Conservation (phyloP, 2,113 vertebrate species). For the Sminthopsis crassicaudata region DNA sequence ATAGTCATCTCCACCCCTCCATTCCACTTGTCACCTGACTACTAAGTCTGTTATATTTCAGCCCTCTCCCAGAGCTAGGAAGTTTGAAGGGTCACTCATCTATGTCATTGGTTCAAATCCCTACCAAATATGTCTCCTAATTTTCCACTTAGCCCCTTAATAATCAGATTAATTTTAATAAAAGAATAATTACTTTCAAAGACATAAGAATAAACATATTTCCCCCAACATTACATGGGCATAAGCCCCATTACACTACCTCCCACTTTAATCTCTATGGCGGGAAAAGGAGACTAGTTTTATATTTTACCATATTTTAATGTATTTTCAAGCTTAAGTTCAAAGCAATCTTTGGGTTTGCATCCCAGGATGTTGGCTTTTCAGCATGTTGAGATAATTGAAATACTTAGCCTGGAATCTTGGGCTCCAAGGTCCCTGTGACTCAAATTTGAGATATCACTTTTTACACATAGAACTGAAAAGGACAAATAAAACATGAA, state of each 20-base stretch:
- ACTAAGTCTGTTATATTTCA: background rate
- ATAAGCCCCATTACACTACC: background rate
- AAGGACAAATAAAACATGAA: background rate
- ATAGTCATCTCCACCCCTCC: background rate
- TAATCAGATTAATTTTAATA: background rate
- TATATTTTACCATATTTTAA: background rate
- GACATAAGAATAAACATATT: background rate
- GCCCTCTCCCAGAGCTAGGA: background rate
- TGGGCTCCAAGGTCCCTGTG: background rate
- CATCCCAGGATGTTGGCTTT: background rate
- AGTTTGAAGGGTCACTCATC: background rate
- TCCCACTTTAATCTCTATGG: background rate
- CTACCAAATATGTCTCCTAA: background rate
- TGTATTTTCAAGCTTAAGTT: background rate
- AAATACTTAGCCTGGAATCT: background rate
- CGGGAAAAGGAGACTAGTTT: background rate
- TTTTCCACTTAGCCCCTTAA: background rate
- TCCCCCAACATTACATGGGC: background rate
- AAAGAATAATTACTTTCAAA: background rate
- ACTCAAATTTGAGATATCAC: background rate
- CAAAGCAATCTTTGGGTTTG: background rate
- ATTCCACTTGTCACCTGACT: background rate
- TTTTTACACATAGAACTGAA: background rate
- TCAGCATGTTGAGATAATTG: background rate
- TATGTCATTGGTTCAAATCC: background rate